These are phyloP conservation scores for Thunnus maccoyii DNA, from an alignment of 2,113 vertebrate genomes.

Conservation along the genomic window DNA sequence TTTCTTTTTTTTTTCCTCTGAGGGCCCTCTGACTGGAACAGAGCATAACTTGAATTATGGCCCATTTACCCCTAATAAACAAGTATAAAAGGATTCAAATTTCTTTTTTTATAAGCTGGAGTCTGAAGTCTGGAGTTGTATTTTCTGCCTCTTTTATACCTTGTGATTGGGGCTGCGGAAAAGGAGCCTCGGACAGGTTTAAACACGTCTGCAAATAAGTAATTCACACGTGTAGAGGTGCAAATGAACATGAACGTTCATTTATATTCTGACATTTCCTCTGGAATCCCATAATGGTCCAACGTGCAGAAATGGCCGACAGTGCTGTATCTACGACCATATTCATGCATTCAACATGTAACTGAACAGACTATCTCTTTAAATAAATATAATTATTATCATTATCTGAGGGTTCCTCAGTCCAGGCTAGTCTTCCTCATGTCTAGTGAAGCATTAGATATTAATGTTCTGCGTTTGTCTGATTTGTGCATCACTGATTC, in stretches of 20 bases:
- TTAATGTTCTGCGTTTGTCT: constrained; percentile 16
- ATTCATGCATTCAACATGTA: not conserved
- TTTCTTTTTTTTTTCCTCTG: not conserved
- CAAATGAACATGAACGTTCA: not conserved
- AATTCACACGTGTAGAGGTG: not conserved
- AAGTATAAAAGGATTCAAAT: not conserved
- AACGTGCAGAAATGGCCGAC: not conserved
- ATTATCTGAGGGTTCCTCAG: constrained; percentile 17
- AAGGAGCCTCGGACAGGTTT: not conserved
- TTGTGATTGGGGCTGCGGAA: not conserved
- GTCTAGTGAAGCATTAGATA: not conserved
- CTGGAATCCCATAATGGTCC: not conserved
- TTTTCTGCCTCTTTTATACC: not conserved
- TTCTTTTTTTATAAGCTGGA: not conserved
- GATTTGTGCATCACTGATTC: constrained; percentile 18
- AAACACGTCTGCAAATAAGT: not conserved
- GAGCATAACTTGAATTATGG: constrained; percentile 9
- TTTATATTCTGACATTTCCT: not conserved
- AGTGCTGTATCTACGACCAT: not conserved
- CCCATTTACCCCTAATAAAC: constrained; percentile 22
- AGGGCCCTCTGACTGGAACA: constrained; percentile 13
- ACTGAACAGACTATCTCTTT: constrained; percentile 2
- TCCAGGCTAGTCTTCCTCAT: not conserved
- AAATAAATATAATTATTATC: not conserved
- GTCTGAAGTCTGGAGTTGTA: not conserved